These are phyloP conservation scores for Manis crassicaudata DNA, from an alignment of 2,797 vertebrate genomes.

Conservation along the genomic window DNA sequence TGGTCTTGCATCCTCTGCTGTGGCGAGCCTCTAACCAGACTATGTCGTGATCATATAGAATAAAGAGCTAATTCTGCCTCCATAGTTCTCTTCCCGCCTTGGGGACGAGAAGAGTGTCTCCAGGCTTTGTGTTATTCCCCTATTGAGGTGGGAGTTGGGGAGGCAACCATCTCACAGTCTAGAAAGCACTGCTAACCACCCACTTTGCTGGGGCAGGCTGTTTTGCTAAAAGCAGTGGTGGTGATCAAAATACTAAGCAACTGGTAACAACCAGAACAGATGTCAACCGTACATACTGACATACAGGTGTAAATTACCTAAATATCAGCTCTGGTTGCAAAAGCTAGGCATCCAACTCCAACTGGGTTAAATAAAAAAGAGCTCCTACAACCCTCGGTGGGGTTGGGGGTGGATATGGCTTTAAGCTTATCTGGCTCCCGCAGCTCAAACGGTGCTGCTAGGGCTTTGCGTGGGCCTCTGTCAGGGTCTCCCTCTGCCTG, in stretches of 20 bases:
- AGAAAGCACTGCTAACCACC: neutral
- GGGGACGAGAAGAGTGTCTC: neutral
- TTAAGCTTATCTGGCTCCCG: neutral
- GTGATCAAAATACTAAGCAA: conserved; percentile 21
- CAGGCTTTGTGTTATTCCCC: neutral
- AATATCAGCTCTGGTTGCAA: neutral
- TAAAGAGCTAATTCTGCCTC: neutral
- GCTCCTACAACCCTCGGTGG: neutral
- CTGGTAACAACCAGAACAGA: neutral
- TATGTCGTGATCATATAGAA: neutral
- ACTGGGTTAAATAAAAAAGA: neutral
- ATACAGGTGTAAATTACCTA: neutral
- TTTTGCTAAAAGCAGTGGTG: neutral
- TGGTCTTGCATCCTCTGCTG: neutral
- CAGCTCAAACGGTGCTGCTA: neutral
- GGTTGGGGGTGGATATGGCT: rapidly evolving
- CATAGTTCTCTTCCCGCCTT: neutral
- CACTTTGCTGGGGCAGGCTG: neutral
- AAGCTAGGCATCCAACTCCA: neutral
- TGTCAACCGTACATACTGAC: neutral
- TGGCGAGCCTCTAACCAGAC: neutral
- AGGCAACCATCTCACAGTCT: neutral
- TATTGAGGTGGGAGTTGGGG: neutral
- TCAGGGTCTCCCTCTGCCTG: neutral
- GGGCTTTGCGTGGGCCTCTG: neutral